Base-by-base conservation (phyloP, 2,797 vertebrate species). In the Numenius phaeopus region DNA sequence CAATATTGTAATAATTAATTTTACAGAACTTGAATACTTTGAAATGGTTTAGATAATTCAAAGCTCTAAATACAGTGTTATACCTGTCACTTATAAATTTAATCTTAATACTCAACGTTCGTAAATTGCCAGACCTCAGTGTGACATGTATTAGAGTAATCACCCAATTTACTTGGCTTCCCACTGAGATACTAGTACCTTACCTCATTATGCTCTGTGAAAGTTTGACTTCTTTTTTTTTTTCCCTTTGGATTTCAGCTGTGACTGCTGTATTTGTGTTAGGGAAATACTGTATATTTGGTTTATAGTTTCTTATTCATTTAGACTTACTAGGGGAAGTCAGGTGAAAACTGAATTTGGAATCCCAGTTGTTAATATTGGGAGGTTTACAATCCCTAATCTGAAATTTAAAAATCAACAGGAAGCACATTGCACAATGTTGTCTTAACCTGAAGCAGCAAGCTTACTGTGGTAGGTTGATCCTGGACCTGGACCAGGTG, bases 101-200 rank as follows among this genome's bases (percentile, higher is more conserved):
- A 62, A 23, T 85, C 79, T 85, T 87, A 91, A 67, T 93, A 71
- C 57, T 91, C 13, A 52, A 40, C 58, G 87, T 87, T 47, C 21
- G 39, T 73, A 83, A 96, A 82, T 79, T 85, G 29, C 59, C 26
- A 87, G 37, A 47, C 47, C 9, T 92, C 59, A 49, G 24, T 65
- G 57, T 90, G 80, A 26, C 19, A 6, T 22, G 17, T 65, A 3
- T 70, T 87, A 55, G 29, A 91, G 27, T 88, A 90, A 96, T 82
- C 52, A 87, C 52, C 86, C 86, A 83, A 80, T 95, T 96, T 84
- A 87, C 40, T 85, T 75, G 14, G 42, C 47, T 90, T 30, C 80
- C 66, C 34, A 50, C 37, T 77, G 86, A 73, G 95, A 32, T 90
- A 17, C 39, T 47, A 27, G 42, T 52, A 54, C 47, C 30, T 77